Percentiles rank a stretch among this genome's conserved stretches.
Evolutionary conservation across 2,888 invertebrate species (phyloP).

Genomic region (Leptura quadrifasciata): DNA sequence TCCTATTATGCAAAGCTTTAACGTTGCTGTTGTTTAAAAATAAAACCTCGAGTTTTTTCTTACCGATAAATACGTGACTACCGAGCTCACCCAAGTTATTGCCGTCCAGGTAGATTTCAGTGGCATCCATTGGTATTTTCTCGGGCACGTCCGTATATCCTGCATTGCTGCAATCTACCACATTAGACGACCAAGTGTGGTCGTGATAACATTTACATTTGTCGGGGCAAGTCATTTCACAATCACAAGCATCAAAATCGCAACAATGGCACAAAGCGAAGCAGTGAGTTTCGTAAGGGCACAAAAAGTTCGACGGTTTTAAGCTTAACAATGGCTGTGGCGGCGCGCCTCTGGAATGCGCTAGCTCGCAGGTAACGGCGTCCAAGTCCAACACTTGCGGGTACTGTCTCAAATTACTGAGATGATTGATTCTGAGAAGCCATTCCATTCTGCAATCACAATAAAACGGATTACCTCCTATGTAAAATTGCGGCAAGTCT

Average conservation of each 20-base stretch:
- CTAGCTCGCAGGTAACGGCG: constrained; percentile 85
- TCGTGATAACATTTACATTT: constrained; percentile 92
- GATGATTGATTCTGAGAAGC: constrained; percentile 86
- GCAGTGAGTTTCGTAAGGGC: constrained; percentile 88
- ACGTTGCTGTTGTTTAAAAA: constrained; percentile 88
- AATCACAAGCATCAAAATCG: constrained; percentile 93
- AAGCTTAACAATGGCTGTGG: constrained; percentile 81
- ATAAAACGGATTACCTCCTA: constrained; percentile 88
- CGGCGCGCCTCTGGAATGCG: constrained; percentile 79
- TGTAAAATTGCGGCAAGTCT: constrained; percentile 86
- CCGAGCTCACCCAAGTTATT: constrained; percentile 86
- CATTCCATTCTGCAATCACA: constrained; percentile 94
- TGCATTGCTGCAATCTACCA: constrained; percentile 87
- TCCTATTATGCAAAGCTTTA: constrained; percentile 85
- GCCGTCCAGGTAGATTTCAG: constrained; percentile 90
- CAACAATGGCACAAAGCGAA: constrained; percentile 92
- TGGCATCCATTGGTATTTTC: constrained; percentile 92
- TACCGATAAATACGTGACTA: constrained; percentile 91
- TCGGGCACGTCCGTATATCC: constrained; percentile 85
- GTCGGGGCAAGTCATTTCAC: constrained; percentile 92
- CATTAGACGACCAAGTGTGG: constrained; percentile 89
- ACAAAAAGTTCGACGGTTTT: constrained; percentile 86
- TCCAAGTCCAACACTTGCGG: constrained; percentile 88
- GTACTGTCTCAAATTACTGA: constrained; percentile 83
- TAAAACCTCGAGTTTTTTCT: constrained; percentile 86